Percentiles rank a stretch among this genome's conserved stretches.
Conservation (phyloP, 2,888 invertebrate genomes). For the Mamestra brassicae region DNA sequence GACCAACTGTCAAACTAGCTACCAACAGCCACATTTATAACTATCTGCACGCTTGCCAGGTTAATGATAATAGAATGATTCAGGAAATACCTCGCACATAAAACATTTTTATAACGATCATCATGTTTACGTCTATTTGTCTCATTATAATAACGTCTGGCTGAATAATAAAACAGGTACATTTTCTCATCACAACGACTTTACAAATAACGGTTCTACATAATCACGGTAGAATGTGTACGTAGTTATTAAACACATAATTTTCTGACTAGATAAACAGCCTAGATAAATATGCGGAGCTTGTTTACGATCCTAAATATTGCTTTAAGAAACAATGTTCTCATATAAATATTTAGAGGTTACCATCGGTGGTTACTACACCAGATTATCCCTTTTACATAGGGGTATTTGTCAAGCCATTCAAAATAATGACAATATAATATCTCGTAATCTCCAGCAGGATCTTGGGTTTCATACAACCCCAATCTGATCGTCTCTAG, state of each 20-base stretch:
- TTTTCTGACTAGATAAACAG: not conserved
- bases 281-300: not conserved
- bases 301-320: not conserved
- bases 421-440: not conserved
- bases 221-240: no score
- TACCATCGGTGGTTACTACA: no score
- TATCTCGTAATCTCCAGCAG: not conserved
- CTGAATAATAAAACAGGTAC: not conserved
- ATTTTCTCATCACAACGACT: not conserved
- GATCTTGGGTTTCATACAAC: not conserved
- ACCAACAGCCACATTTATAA: no score
- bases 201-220: not conserved
- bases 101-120: not conserved
- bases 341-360: not conserved
- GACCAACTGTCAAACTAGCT: no score
- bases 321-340: not conserved
- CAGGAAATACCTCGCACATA: not conserved
- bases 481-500: not conserved
- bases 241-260: not conserved
- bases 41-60: no score
- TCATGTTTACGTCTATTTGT: not conserved
- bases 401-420: no score
- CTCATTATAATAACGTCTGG: slow-evolving; percentile 7
- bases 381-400: not conserved
- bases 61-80: not conserved